Evolutionary conservation across 2,797 vertebrate species (phyloP).

Genomic region (Lacerta agilis): DNA sequence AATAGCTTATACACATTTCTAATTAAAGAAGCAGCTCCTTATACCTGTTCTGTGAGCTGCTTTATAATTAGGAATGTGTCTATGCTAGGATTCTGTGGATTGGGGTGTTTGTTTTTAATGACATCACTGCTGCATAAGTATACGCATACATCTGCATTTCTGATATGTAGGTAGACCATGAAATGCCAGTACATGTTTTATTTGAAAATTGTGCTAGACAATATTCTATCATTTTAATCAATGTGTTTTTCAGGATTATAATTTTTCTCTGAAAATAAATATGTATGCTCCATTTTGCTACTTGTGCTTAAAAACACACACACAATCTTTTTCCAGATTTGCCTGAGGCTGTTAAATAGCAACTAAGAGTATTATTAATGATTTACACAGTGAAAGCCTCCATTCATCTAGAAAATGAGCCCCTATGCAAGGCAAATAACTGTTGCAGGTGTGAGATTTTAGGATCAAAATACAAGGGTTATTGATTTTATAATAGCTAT

Average conservation of each 20-base stretch:
- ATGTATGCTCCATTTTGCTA: background rate
- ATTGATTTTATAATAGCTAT: slow-evolving; percentile 24
- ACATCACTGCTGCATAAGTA: background rate
- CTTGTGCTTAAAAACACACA: background rate
- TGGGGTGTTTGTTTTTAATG: background rate
- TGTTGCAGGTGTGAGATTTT: background rate
- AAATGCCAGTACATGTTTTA: background rate
- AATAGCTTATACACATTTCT: too few relatives aligned
- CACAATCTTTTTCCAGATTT: background rate
- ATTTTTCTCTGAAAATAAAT: background rate
- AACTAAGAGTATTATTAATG: slow-evolving; percentile 20
- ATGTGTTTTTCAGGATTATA: background rate
- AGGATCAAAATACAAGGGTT: slow-evolving; percentile 4
- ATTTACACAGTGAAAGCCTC: background rate
- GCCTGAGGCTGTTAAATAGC: slow-evolving; percentile 7
- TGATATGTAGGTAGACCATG: background rate
- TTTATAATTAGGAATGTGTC: too few relatives aligned
- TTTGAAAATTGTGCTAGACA: background rate
- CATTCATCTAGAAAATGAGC: slow-evolving; percentile 18
- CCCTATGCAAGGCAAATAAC: background rate
- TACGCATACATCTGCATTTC: background rate
- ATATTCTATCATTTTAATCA: background rate
- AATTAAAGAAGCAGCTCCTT: background rate
- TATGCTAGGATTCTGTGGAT: background rate
- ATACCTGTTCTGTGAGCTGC: background rate